Evolutionary conservation across 2,113 vertebrate species (phyloP).

Genomic region (Limnothrissa miodon): DNA sequence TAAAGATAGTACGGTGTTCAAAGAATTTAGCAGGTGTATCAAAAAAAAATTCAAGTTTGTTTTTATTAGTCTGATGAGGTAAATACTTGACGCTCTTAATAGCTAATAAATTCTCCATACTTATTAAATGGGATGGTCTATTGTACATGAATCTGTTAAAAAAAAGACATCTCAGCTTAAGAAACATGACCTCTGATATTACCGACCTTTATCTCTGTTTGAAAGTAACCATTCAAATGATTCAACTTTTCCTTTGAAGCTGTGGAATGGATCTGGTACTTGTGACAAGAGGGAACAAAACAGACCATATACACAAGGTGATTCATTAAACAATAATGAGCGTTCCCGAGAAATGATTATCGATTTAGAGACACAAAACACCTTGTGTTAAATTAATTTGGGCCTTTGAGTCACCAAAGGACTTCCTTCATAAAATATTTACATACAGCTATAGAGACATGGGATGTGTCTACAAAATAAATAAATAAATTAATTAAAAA

Average conservation of each 20-base stretch:
- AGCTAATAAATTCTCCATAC: background rate
- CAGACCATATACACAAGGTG: background rate
- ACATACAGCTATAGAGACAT: slow-evolving; percentile 1
- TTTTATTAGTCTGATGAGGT: slow-evolving; percentile 9
- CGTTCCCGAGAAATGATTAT: slow-evolving; percentile 7
- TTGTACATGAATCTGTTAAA: background rate
- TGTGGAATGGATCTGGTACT: background rate
- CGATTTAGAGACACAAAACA: slow-evolving; percentile 10
- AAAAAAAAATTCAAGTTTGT: slow-evolving; percentile 8
- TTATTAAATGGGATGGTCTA: background rate
- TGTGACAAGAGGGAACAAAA: slow-evolving; percentile 4
- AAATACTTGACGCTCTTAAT: background rate
- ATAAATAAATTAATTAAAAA: background rate
- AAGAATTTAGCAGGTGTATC: slow-evolving; percentile 2
- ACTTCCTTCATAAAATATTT: slow-evolving; percentile 13
- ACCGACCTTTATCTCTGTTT: slow-evolving; percentile 1
- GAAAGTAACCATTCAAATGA: slow-evolving; percentile 8
- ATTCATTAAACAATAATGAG: background rate
- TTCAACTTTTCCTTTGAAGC: background rate
- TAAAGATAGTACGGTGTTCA: background rate
- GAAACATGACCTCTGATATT: background rate
- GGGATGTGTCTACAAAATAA: slow-evolving; percentile 19
- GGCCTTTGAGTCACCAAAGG: background rate
- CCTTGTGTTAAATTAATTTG: slow-evolving; percentile 1
- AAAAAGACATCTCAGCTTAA: background rate